These are phyloP conservation scores for Mythimna lalbum DNA, from an alignment of 2,888 invertebrate species.

Conservation along the genomic window DNA sequence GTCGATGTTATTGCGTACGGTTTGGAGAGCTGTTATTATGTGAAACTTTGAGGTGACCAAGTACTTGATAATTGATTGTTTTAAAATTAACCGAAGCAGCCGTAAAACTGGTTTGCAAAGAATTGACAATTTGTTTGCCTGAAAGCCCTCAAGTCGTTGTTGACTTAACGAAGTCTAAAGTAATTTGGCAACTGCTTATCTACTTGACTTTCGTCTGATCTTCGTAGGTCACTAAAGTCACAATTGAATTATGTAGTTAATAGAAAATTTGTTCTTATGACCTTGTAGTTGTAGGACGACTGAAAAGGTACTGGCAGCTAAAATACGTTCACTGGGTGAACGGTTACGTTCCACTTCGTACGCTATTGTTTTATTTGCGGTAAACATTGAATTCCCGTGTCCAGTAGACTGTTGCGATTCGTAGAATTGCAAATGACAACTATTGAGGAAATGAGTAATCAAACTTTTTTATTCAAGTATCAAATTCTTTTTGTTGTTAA, in stretches of 20 bases:
- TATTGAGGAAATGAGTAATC: slow-evolving; percentile 27
- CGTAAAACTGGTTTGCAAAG: background rate
- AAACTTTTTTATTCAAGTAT: slow-evolving; percentile 19
- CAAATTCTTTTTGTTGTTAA: slow-evolving; percentile 7
- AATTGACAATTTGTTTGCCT: background rate
- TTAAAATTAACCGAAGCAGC: background rate
- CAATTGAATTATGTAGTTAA: slow-evolving; percentile 18
- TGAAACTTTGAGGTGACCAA: background rate
- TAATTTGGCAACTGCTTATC: slow-evolving; percentile 13
- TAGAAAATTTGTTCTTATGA: slow-evolving; percentile 31
- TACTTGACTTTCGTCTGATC: slow-evolving; percentile 34
- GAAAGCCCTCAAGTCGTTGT: background rate
- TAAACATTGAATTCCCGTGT: slow-evolving; percentile 49
- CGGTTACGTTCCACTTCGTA: slow-evolving; percentile 56
- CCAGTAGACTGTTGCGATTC: slow-evolving; percentile 40
- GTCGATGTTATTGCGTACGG: slow-evolving; percentile 1
- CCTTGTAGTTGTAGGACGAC: slow-evolving; percentile 48
- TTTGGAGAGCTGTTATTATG: background rate
- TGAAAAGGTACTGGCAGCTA: slow-evolving; percentile 37
- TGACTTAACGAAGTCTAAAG: slow-evolving; percentile 11
- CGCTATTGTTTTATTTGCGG: slow-evolving; percentile 56
- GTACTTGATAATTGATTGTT: background rate
- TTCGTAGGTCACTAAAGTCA: slow-evolving; percentile 18
- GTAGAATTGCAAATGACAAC: slow-evolving; percentile 25
- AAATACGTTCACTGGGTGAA: slow-evolving; percentile 56